These are phyloP conservation scores for Botia kubotai DNA, from an alignment of 2,797 vertebrate genomes.

Conservation along the genomic window DNA sequence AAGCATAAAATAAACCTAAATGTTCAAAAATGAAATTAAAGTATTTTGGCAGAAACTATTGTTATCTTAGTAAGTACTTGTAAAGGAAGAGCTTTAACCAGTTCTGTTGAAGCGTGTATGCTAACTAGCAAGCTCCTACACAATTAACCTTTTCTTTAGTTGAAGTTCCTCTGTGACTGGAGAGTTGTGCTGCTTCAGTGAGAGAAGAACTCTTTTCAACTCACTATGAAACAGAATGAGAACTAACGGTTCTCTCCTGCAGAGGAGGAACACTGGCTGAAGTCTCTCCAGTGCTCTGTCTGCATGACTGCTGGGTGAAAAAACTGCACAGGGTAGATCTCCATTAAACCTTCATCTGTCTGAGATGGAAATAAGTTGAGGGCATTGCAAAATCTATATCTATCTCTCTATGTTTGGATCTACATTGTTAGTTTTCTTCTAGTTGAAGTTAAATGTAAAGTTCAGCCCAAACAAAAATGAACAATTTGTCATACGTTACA, in stretches of 20 bases:
- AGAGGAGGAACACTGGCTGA: conserved; percentile 20
- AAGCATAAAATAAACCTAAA: no score
- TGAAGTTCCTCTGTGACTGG: conserved; percentile 3
- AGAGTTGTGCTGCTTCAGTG: background rate
- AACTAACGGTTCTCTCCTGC: conserved; percentile 26
- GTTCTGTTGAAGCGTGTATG: background rate
- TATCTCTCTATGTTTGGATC: conserved; percentile 9
- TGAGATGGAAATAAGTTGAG: conserved; percentile 38
- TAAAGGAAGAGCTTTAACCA: background rate
- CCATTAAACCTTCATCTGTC: conserved; percentile 47
- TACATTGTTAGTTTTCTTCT: background rate
- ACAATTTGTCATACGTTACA: background rate
- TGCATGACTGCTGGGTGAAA: conserved; percentile 32
- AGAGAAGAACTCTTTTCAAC: conserved; percentile 13
- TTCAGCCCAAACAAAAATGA: background rate
- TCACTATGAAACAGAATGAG: conserved; percentile 42
- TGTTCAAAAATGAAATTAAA: background rate
- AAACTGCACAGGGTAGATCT: conserved; percentile 24
- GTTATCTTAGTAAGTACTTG: background rate
- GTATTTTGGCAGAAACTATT: background rate
- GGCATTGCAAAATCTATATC: conserved; percentile 15
- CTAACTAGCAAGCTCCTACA: background rate
- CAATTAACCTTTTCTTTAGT: background rate
- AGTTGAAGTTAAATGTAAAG: background rate
- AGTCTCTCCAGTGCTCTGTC: conserved; percentile 11